Percentiles rank a stretch among this genome's conserved stretches.
Conservation (phyloP, 2,888 invertebrate species). For the Drosophila affinis region DNA sequence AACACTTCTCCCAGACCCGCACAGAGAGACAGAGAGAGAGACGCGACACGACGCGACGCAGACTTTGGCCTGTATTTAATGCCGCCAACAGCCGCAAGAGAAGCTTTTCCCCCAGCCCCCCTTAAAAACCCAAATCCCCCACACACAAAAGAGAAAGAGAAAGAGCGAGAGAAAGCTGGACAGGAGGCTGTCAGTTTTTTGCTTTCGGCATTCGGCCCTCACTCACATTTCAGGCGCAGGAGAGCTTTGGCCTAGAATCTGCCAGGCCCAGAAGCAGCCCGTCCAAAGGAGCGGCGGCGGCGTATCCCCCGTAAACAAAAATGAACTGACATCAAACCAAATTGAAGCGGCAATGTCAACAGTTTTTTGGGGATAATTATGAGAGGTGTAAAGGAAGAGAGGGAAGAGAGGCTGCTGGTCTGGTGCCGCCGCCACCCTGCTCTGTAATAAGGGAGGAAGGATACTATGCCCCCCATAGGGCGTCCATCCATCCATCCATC, state of each 20-base stretch:
- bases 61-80: constrained; percentile 70
- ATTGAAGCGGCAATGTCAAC: constrained; percentile 60
- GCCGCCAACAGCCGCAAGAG: constrained; percentile 71
- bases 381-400: constrained; percentile 13
- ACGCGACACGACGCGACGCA: not conserved
- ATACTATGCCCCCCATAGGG: not conserved
- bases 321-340: constrained; percentile 65
- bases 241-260: constrained; percentile 78
- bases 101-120: constrained; percentile 52
- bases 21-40: not conserved
- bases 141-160: constrained; percentile 14
- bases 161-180: constrained; percentile 12
- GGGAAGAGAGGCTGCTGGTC: too few relatives aligned
- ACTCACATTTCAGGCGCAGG: constrained; percentile 17
- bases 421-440: not conserved
- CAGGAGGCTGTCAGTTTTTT: constrained; percentile 32
- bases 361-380: constrained; percentile 66
- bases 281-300: constrained; percentile 47
- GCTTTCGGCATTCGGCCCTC: constrained; percentile 16
- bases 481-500: not conserved
- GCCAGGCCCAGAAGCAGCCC: constrained; percentile 47
- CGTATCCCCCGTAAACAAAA: constrained; percentile 67
- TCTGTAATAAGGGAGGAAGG: not conserved
- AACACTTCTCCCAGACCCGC: constrained; percentile 64
- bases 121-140: not conserved